These are phyloP conservation scores for Agriopis aurantiaria DNA, from an alignment of 2,888 invertebrate species.

Conservation along the genomic window DNA sequence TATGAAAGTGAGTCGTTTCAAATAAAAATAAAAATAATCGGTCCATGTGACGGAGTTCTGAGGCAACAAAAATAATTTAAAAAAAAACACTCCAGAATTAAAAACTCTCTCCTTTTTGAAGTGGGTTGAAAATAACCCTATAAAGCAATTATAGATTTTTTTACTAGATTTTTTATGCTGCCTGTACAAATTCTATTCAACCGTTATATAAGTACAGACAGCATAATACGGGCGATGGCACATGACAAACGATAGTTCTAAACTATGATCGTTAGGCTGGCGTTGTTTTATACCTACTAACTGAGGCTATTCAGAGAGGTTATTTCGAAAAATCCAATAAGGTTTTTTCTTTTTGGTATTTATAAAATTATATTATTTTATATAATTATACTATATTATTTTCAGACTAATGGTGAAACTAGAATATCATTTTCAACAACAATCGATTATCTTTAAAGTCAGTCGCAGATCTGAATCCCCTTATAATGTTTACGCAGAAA, in stretches of 20 bases:
- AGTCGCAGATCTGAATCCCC: slow-evolving; percentile 55
- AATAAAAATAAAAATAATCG: too few relatives aligned
- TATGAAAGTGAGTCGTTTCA: too few relatives aligned
- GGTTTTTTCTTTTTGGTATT: background rate
- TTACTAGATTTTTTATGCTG: slow-evolving; percentile 49
- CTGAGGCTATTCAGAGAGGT: slow-evolving; percentile 6
- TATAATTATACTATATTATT: too few relatives aligned
- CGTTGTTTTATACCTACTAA: slow-evolving; percentile 3
- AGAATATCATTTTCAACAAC: background rate
- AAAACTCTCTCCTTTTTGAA: too few relatives aligned
- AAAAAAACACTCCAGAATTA: too few relatives aligned
- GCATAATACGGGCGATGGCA: slow-evolving; percentile 49
- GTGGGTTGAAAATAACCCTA: too few relatives aligned
- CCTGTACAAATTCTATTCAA: slow-evolving; percentile 62
- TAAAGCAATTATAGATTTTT: too few relatives aligned
- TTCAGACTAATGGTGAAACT: too few relatives aligned
- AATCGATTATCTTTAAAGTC: slow-evolving; percentile 56
- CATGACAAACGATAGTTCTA: slow-evolving; percentile 79
- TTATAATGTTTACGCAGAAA: slow-evolving; percentile 50
- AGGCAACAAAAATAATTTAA: too few relatives aligned
- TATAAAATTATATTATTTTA: too few relatives aligned
- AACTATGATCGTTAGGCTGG: slow-evolving; percentile 76
- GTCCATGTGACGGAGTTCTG: too few relatives aligned
- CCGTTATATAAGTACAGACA: slow-evolving; percentile 56
- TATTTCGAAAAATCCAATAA: background rate